Evolutionary conservation across 2,888 invertebrate species (phyloP).

Genomic region (Chymomyza procnemis): DNA sequence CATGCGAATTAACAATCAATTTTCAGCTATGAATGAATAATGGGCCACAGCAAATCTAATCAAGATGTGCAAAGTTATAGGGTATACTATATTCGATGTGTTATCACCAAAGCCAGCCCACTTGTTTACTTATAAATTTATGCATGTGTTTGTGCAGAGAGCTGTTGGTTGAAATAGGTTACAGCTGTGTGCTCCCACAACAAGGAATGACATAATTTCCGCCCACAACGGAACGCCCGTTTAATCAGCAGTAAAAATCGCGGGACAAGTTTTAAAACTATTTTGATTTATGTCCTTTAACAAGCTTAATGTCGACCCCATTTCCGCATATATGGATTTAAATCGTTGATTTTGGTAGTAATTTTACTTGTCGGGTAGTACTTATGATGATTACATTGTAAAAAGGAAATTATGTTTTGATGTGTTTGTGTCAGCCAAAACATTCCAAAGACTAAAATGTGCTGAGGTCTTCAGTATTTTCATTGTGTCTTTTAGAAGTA

Average conservation of each 20-base stretch:
- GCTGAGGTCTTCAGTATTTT: no score
- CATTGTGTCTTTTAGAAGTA: no score
- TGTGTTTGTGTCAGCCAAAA: no score
- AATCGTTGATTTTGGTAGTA: not conserved
- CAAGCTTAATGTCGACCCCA: slow-evolving; percentile 36
- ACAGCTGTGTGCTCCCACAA: not conserved
- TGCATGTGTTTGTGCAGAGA: not conserved
- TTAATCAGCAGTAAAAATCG: not conserved
- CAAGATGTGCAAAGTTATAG: not conserved
- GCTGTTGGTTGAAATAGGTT: not conserved
- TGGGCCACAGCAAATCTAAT: no score
- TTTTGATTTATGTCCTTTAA: not conserved
- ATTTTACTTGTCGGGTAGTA: no score
- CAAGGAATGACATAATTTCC: not conserved
- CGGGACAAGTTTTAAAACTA: not conserved
- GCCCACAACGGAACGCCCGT: not conserved
- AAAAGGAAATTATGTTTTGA: no score
- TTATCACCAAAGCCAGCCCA: no score
- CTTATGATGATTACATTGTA: no score
- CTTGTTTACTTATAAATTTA: not conserved
- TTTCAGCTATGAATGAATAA: no score
- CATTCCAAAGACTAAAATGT: no score
- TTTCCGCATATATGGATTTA: slow-evolving; percentile 18
- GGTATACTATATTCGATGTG: not conserved
- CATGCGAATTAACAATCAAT: no score